Conservation (phyloP, 37 sponge, comb jelly and placozoan species). For the Diacarnus erythraeanus region DNA sequence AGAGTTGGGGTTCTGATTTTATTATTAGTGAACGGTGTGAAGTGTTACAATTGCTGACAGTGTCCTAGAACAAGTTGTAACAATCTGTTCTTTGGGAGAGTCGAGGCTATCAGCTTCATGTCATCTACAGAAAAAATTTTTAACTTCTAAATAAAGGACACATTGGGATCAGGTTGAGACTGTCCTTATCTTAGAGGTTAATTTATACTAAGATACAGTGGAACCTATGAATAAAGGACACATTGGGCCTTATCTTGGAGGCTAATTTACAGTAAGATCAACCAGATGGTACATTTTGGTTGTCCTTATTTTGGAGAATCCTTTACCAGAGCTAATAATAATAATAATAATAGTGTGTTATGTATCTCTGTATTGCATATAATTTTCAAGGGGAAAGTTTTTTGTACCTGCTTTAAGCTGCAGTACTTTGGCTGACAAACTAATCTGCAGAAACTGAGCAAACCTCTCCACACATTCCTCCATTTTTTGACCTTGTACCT, state of each 20-base stretch:
- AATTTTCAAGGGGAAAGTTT: no score
- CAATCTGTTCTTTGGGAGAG: constrained; percentile 60
- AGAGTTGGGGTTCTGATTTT: no score
- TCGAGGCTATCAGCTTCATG: constrained; percentile 16
- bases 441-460: constrained; percentile 72
- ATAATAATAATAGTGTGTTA: no score
- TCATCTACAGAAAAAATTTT: constrained; percentile 32
- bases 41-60: constrained; percentile 11
- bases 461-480: constrained; percentile 61
- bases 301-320: no score
- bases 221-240: no score
- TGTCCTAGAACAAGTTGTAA: constrained; percentile 44
- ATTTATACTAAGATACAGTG: background rate
- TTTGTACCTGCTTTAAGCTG: constrained; percentile 24
- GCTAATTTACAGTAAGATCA: no score
- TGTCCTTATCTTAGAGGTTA: background rate
- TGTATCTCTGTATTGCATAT: no score
- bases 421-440: constrained; percentile 34
- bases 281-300: no score
- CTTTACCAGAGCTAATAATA: background rate
- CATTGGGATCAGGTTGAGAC: background rate
- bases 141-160: background rate
- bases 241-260: no score
- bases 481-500: background rate
- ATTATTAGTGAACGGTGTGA: no score